Evolutionary conservation across 1,140 invertebrate genomes (phyloP).

Genomic region (Dufourea novaeangliae): DNA sequence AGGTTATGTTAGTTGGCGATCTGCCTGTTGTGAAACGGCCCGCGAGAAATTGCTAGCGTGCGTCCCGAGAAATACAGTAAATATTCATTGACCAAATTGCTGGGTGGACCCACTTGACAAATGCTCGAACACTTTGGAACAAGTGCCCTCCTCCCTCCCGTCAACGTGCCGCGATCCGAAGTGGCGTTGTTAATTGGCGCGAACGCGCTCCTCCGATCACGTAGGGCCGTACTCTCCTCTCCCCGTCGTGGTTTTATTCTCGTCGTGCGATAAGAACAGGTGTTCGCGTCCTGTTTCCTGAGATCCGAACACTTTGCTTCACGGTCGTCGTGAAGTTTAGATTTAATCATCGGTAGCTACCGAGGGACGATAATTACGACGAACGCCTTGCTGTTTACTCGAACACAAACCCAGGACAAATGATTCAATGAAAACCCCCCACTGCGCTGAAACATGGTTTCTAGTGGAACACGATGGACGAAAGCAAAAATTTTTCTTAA

Average conservation of each 20-base stretch:
- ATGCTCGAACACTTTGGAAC: slow-evolving; percentile 21
- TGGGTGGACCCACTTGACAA: slow-evolving; percentile 16
- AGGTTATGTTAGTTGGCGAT: background rate
- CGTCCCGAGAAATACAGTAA: background rate
- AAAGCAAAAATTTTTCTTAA: background rate
- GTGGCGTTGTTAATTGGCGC: slow-evolving; percentile 31
- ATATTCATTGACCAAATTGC: slow-evolving; percentile 30
- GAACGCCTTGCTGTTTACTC: background rate
- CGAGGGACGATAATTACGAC: background rate
- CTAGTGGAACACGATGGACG: background rate
- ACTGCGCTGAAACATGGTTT: too few species aligned
- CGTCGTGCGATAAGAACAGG: slow-evolving; percentile 17
- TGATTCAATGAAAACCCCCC: too few species aligned
- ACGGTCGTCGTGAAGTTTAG: background rate
- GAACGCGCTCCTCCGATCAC: slow-evolving; percentile 3
- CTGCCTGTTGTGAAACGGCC: background rate
- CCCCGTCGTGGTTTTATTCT: slow-evolving; percentile 23
- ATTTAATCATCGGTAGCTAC: slow-evolving; percentile 7
- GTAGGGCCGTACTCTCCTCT: background rate
- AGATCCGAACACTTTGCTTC: background rate
- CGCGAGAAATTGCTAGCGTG: too few species aligned
- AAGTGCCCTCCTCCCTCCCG: background rate
- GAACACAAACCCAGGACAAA: background rate
- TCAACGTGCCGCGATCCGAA: background rate
- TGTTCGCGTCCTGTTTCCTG: slow-evolving; percentile 12